Conservation (phyloP, 1,140 invertebrate genomes). For the Rhagoletis zephyria region DNA sequence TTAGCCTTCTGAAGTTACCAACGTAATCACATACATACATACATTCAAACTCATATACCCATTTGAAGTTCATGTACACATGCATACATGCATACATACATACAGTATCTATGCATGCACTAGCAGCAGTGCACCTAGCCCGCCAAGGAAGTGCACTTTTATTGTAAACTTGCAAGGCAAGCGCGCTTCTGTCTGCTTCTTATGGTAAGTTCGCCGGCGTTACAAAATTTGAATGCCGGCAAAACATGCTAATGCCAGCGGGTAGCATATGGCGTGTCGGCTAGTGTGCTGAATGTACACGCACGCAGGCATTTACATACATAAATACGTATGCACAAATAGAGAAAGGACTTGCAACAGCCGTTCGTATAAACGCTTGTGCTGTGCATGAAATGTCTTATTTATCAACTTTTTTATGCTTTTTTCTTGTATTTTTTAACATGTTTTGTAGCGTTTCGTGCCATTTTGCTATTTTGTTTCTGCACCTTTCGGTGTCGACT, state of each 20-base stretch:
- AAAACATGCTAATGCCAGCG: constrained; percentile 16
- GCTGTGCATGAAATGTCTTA: constrained; percentile 4
- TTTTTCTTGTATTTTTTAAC: neutral
- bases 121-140: neutral
- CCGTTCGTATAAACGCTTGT: neutral
- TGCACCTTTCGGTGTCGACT: constrained; percentile 32
- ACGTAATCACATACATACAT: neutral
- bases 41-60: neutral
- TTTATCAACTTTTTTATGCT: neutral
- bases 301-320: neutral
- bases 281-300: neutral
- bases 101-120: neutral
- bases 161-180: constrained; percentile 11
- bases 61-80: neutral
- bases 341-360: neutral
- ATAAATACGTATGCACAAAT: neutral
- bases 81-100: neutral
- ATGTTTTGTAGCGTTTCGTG: neutral
- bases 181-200: constrained; percentile 4
- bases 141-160: neutral
- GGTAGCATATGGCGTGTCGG: constrained; percentile 2
- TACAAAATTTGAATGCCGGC: constrained; percentile 14
- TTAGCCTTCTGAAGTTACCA: neutral
- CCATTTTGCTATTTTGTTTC: neutral
- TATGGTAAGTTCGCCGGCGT: neutral